Evolutionary conservation across 2,113 vertebrate genomes (phyloP), one percentile per base, ranked within the genome.

Genomic region (Ciconia boyciana): DNA sequence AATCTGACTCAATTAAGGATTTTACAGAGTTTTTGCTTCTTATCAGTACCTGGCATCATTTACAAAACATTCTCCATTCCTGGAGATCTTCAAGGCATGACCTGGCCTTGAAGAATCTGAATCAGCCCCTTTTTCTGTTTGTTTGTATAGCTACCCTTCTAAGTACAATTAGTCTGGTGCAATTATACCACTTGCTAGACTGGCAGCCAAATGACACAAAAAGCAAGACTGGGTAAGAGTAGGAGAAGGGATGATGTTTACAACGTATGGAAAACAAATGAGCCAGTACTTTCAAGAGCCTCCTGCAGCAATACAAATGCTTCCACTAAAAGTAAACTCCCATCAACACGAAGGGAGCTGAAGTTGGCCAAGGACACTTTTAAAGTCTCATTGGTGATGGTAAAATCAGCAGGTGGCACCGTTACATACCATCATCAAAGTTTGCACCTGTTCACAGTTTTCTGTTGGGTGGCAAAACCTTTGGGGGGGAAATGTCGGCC

Each of bases 401-500:
- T 87, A 71, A 60, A 91, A 69, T 96, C 94, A 94, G 57, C 61
- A 84, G 69, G 34, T 95, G 90, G 69, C 89, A 92, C 65, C 84
- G 36, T 61, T 78, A 85, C 43, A 21, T 70, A 69, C 9, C 1
- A 4, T 19, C 77, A 44, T 41, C 19, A 39, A 76, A 75, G 6
- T 32, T 16, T n/a, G 8, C 7, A 1, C 22, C 49, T 61, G 25
- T 44, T 77, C 39, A 61, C 11, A 22, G 25, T 51, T 82, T 62
- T n/a, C 71, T 74, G 17, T 13, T 52, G 55, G 7, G 31, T 66
- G 43, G 32, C 17, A 7, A 62, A 82, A 44, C 7, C 11, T 84
- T 39, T 65, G 32, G 16, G 28, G 20, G 49, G 11, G 16, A 80
- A 48, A n/a, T 1, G 6, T 3, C 57, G 34, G 16, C 72, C 34